Evolutionary conservation across 2,888 invertebrate species (phyloP).

Genomic region (Lordiphosa andalusiaca): DNA sequence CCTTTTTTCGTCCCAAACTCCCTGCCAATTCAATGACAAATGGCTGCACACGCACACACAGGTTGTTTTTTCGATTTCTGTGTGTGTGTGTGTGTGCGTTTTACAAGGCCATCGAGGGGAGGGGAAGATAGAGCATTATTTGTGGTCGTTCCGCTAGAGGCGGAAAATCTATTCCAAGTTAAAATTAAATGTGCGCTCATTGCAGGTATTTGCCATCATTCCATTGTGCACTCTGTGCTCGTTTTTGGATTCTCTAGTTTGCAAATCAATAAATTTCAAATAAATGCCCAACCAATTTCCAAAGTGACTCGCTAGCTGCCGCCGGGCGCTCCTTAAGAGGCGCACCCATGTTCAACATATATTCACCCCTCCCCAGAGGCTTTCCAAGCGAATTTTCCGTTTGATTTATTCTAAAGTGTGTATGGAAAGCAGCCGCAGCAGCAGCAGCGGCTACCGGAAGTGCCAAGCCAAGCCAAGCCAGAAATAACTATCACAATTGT

Average conservation of each 20-base stretch:
- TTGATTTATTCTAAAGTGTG: slow-evolving; percentile 72
- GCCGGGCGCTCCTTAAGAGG: slow-evolving; percentile 60
- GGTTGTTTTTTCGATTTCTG: slow-evolving; percentile 13
- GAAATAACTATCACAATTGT: slow-evolving; percentile 48
- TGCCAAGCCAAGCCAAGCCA: slow-evolving; percentile 48
- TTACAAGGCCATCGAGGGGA: slow-evolving; percentile 41
- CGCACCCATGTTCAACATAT: slow-evolving; percentile 9
- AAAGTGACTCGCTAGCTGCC: slow-evolving; percentile 56
- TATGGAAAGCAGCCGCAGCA: slow-evolving; percentile 16
- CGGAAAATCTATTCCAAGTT: slow-evolving; percentile 18
- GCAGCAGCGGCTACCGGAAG: slow-evolving; percentile 61
- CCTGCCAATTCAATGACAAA: slow-evolving; percentile 28
- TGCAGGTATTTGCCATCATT: slow-evolving; percentile 34
- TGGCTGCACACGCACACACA: slow-evolving; percentile 14
- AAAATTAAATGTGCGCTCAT: slow-evolving; percentile 48
- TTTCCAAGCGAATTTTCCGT: slow-evolving; percentile 57
- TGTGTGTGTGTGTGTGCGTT: slow-evolving; percentile 3
- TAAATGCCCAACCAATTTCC: slow-evolving; percentile 54
- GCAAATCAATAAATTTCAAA: slow-evolving; percentile 66
- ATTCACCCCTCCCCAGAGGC: slow-evolving; percentile 23
- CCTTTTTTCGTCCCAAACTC: slow-evolving; percentile 10
- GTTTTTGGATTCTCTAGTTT: slow-evolving; percentile 41
- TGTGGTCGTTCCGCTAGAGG: slow-evolving; percentile 14
- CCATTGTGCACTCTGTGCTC: slow-evolving; percentile 9
- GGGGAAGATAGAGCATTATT: not conserved